A percentile compares a stretch with the other conserved stretches of the same genome.
phyloP scores from a whole-genome alignment of 2,797 vertebrate species.

The Tenualosa thibaudeaui region DNA sequence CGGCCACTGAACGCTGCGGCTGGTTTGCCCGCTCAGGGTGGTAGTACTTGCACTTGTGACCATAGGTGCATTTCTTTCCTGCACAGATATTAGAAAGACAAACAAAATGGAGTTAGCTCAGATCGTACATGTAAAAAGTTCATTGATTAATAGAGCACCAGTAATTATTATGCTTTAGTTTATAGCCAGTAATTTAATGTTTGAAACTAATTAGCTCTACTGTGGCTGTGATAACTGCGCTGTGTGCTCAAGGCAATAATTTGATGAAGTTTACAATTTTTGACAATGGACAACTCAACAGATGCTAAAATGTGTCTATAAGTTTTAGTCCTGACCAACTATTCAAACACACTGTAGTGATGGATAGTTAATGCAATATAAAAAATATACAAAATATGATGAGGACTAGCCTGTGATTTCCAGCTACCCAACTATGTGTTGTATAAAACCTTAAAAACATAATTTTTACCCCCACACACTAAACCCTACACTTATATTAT shows the following conservation, averaged over 20 bases:
- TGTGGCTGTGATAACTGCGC: background rate
- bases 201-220: background rate
- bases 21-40: slow-evolving; percentile 97
- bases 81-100: slow-evolving; percentile 52
- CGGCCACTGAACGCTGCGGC: slow-evolving; percentile 92
- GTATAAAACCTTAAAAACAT: background rate
- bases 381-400: background rate
- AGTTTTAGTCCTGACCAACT: background rate
- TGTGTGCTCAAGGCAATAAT: background rate
- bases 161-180: background rate
- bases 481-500: background rate
- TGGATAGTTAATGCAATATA: background rate
- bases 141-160: background rate
- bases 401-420: background rate
- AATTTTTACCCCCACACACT: background rate
- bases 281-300: background rate
- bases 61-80: slow-evolving; percentile 99
- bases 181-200: slow-evolving; percentile 10
- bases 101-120: background rate
- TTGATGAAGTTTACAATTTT: background rate
- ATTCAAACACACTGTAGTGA: background rate
- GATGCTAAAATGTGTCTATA: background rate
- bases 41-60: slow-evolving; percentile 99
- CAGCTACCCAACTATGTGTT: background rate
- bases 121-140: background rate